These are phyloP conservation scores for Cryptomyrus ogoouensis DNA, from an alignment of 2,113 vertebrate species.

Conservation along the genomic window DNA sequence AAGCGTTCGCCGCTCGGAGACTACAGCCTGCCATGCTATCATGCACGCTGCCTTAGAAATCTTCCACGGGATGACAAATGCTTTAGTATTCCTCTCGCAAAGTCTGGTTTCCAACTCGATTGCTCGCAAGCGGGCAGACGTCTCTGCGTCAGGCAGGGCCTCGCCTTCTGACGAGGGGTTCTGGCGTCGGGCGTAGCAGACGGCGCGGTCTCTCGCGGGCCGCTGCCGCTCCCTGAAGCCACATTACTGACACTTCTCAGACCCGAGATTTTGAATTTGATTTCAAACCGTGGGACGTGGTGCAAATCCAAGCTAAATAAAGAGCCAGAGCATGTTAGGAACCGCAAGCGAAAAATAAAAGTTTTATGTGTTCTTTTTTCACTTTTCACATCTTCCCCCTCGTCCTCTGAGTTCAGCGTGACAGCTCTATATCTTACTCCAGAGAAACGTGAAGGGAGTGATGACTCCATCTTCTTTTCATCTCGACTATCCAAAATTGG, in stretches of 20 bases:
- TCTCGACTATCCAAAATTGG: slow-evolving; percentile 32
- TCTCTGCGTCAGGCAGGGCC: neutral
- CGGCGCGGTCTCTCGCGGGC: neutral
- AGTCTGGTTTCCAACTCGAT: slow-evolving; percentile 2
- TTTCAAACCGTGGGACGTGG: neutral
- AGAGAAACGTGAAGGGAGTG: slow-evolving; percentile 1
- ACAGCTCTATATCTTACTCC: neutral
- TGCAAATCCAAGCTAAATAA: slow-evolving; percentile 2
- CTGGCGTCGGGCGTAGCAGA: neutral
- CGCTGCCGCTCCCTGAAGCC: neutral
- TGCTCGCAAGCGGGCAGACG: neutral
- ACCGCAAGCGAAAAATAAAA: neutral
- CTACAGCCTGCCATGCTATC: neutral
- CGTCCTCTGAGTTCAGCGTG: neutral
- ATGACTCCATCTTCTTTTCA: slow-evolving; percentile 26
- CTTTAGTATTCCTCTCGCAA: slow-evolving; percentile 10
- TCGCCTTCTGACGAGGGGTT: neutral
- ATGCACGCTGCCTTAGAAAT: neutral
- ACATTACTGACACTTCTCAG: neutral
- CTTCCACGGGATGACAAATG: neutral
- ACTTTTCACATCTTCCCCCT: neutral
- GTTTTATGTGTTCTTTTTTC: neutral
- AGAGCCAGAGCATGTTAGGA: neutral
- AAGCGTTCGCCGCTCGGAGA: neutral
- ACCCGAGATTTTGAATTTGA: neutral